Base-by-base conservation (phyloP, 2,888 invertebrate species). In the Diarsia brunnea region DNA sequence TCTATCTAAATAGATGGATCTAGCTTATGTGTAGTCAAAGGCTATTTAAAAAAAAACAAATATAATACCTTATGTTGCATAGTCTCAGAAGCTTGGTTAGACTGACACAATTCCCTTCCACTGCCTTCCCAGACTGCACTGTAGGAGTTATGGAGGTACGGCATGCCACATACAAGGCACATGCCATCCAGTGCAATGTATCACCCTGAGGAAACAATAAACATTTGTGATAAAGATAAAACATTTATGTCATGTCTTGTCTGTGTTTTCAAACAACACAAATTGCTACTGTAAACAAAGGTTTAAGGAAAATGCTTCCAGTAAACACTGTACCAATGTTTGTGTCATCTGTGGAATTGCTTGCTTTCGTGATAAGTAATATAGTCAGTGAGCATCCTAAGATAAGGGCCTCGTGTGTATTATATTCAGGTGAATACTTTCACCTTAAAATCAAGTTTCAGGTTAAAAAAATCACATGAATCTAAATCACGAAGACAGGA, bases 121-220 rank as follows among this genome's bases (percentile, higher is more conserved):
- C 97, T 76, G 98, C 97, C 70, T 97, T 96, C 47, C 98, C 98
- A 69, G 97, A 97, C 82, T 98, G 98, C 31, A 99, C 98, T 14
- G 99, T 98, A 4, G 99, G 98, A 67, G 98, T 98, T 78, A 97
- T 97, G 1, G 98, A 97, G 73, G 98, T 98, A 75, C 98, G 97
- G 91, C 99, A 99, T 45, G 99, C 98, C 53, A 98, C 98, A 95
- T 99, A 99, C 66, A 99, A 95, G 11, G 99, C 98, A 97, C 99
- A 99, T 67, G 99, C 98, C 92, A 99, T 97, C 99, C 99, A 99
- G 91, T 99, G 99, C 71, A 98, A 95, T 81, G 97, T 97, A 89
- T 99, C 98, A 47, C 99, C 99, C 99, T 99, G 89, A 77, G n/a
- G 95, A 94, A 83, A 49, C 38, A 70, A 65, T 55, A 65, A 19